Percentiles rank a stretch among this genome's conserved stretches.
These are phyloP conservation scores for Prochilodus magdalenae DNA, from an alignment of 2,113 vertebrate genomes.

Conservation along the genomic window DNA sequence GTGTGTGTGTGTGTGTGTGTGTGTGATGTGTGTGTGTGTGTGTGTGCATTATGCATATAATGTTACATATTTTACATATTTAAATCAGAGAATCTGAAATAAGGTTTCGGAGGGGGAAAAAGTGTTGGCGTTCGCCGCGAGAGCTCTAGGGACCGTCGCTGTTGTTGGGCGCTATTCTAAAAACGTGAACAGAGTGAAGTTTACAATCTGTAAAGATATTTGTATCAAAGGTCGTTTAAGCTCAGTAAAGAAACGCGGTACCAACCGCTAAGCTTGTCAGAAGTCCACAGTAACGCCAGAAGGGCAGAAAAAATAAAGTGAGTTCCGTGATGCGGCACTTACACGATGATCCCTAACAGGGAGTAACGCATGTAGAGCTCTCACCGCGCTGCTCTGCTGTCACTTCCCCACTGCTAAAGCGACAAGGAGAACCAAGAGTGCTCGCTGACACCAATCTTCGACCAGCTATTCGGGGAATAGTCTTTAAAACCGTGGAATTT, in stretches of 20 bases:
- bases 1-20: too few relatives aligned
- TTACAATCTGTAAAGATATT: neutral
- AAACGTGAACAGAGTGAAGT: neutral
- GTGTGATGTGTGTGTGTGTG: too few relatives aligned
- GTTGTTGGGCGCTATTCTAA: neutral
- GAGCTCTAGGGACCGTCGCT: conserved; percentile 30
- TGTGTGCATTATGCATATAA: too few relatives aligned
- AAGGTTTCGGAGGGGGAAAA: neutral
- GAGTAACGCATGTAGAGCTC: conserved; percentile 25
- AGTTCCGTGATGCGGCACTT: neutral
- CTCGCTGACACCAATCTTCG: neutral
- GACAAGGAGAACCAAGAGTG: conserved; percentile 33
- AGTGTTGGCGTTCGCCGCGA: conserved; percentile 10
- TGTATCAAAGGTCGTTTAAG: neutral
- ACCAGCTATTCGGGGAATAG: neutral
- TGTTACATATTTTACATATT: too few relatives aligned
- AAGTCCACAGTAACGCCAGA: neutral
- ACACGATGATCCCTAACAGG: conserved; percentile 46
- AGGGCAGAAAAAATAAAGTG: neutral
- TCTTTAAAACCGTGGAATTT: neutral
- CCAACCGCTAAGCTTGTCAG: neutral
- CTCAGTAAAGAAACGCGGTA: neutral
- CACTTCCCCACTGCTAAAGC: conserved; percentile 41
- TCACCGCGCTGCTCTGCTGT: conserved; percentile 23
- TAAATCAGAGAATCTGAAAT: neutral